Evolutionary conservation across 2,797 vertebrate species (phyloP).

Genomic region (Geotrypetes seraphini): DNA sequence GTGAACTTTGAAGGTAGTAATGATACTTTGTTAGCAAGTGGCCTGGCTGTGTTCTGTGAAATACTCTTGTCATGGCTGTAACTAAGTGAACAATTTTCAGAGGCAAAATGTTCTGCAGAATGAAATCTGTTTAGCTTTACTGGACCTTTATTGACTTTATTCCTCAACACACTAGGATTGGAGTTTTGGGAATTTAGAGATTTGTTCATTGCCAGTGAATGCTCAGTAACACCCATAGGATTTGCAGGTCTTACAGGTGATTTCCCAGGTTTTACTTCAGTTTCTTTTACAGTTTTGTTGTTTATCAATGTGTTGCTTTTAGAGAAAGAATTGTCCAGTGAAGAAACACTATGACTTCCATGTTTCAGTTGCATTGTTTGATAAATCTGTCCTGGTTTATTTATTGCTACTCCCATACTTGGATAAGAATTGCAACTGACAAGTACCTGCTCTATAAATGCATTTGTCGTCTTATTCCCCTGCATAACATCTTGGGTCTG

Average conservation of each 20-base stretch:
- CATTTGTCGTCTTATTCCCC: slow-evolving; percentile 19
- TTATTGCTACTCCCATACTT: background rate
- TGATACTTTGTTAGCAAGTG: slow-evolving; percentile 11
- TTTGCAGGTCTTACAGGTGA: background rate
- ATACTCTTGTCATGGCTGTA: slow-evolving; percentile 17
- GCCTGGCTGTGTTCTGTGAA: background rate
- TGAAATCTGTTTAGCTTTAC: slow-evolving; percentile 26
- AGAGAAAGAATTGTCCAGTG: background rate
- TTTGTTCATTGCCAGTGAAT: background rate
- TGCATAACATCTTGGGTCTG: slow-evolving; percentile 28
- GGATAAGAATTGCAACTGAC: slow-evolving; percentile 9
- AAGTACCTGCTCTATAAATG: slow-evolving; percentile 1
- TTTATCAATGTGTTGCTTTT: too few species aligned
- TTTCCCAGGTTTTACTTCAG: background rate
- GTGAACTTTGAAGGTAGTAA: slow-evolving; percentile 35
- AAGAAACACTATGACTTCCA: background rate
- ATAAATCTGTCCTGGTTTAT: slow-evolving; percentile 11
- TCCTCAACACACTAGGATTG: slow-evolving; percentile 4
- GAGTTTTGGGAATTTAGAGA: background rate
- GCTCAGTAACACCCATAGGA: background rate
- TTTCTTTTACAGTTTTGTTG: background rate
- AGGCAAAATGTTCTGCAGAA: slow-evolving; percentile 22
- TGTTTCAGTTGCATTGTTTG: background rate
- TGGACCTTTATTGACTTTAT: background rate
- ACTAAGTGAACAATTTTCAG: slow-evolving; percentile 10